Evolutionary conservation across 2,113 vertebrate genomes (phyloP).

Genomic region (Megaceryle maxima): DNA sequence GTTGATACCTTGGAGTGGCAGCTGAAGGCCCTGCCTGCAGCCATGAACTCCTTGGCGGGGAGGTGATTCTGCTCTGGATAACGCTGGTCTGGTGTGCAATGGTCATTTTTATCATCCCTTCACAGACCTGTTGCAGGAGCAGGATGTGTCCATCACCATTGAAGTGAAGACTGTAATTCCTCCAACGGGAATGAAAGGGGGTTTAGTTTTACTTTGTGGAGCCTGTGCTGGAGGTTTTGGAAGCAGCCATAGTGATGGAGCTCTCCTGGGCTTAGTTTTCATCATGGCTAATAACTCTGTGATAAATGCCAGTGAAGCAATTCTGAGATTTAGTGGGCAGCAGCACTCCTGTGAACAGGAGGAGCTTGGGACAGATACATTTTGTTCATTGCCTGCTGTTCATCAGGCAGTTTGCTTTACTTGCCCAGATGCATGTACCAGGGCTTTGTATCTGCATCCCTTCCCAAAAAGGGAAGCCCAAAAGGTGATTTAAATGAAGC

Average conservation of each 20-base stretch:
- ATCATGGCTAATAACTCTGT: neutral
- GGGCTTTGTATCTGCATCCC: neutral
- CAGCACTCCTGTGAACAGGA: neutral
- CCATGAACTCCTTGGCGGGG: too few relatives aligned
- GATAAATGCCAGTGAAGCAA: neutral
- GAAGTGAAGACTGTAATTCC: neutral
- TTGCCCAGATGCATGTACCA: neutral
- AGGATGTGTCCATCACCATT: rapidly evolving
- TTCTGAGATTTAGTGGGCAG: neutral
- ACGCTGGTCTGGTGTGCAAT: neutral
- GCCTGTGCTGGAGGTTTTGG: neutral
- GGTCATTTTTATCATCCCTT: neutral
- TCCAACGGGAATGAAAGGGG: neutral
- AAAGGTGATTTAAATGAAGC: neutral
- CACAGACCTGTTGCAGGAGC: neutral
- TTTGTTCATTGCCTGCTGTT: neutral
- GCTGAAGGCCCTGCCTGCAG: too few relatives aligned
- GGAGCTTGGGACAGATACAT: neutral
- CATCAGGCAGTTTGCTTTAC: neutral
- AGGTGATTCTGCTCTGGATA: too few relatives aligned
- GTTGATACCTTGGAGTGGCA: too few relatives aligned
- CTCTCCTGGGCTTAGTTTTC: neutral
- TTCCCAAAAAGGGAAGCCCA: neutral
- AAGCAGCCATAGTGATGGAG: neutral
- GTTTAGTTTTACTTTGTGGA: neutral